Evolutionary conservation across 53 echinoderm and acorn worm genomes (phyloP), one percentile per base, ranked within the genome.

Genomic region (Apostichopus leukothele): DNA sequence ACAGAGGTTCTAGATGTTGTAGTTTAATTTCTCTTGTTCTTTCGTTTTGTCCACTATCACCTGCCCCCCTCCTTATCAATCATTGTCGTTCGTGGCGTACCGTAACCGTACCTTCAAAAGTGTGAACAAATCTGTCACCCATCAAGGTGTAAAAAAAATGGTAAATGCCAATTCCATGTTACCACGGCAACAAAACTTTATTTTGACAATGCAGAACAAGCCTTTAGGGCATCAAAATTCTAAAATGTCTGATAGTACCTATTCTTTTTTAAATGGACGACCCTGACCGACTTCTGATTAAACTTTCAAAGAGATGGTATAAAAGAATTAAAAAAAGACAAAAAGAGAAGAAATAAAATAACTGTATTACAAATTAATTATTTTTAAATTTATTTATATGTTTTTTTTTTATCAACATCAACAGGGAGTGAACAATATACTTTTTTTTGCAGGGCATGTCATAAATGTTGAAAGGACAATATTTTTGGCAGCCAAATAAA

Each of bases 41-140:
- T 57, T 57, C 0, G 7, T 57, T 57, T 10, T 57, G 10, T 57
- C 57, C 71, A 18, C 13, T 18, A 71, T 71, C 71, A 71, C 71
- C 71, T 71, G 18, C 14, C 71, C 71, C 71, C 71, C 71, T 63
- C 71, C 14, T 19, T 16, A 18, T 71, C 71, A 71, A 71, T 71
- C 71, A 71, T 16, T 16, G 71, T 71, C 71, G 18, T 71, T 7
- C 16, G 18, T 71, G 71, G 18, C 20, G 63, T 63, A 63, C 39
- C 39, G 39, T 39, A 39, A 57, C 57, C 57, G 7, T 7, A 10
- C 18, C 71, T 71, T 71, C 71, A 71, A 71, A 71, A 71, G 71
- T 71, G 71, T 71, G 71, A 71, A 71, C 18, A 71, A 71, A 71
- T 71, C 71, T 71, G 71, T 71, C 71, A 71, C 18, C 71, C 71